phyloP scores from a whole-genome alignment of 2,888 invertebrate species.

The Epirrhoe alternata region DNA sequence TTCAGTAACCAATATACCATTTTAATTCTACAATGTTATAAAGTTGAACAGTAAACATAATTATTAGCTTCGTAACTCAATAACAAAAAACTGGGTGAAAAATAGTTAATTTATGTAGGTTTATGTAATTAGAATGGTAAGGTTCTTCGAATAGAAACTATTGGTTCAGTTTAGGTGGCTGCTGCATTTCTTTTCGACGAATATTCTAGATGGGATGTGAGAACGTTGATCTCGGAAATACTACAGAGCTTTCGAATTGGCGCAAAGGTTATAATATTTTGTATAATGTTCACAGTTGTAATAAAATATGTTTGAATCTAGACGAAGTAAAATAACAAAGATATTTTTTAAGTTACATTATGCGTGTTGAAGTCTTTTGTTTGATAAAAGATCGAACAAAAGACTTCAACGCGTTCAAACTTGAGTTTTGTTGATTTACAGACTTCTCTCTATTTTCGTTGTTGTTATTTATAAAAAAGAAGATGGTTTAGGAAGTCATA shows the following conservation, averaged over 20 bases:
- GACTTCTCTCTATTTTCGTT: too few relatives aligned
- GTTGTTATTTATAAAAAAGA: too few relatives aligned
- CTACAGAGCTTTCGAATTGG: constrained; percentile 50
- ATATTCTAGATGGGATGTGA: constrained; percentile 66
- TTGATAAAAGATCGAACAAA: background rate
- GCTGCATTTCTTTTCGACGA: constrained; percentile 48
- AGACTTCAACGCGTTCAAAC: too few relatives aligned
- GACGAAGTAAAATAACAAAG: too few relatives aligned
- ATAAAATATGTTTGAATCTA: too few relatives aligned
- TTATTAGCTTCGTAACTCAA: too few relatives aligned
- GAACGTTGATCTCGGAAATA: constrained; percentile 63
- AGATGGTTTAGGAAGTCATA: too few relatives aligned
- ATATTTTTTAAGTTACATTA: background rate
- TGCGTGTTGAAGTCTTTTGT: background rate
- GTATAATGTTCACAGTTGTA: too few relatives aligned
- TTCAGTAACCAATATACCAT: constrained; percentile 14
- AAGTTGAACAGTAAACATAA: too few relatives aligned
- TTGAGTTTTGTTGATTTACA: too few relatives aligned
- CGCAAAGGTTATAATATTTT: background rate
- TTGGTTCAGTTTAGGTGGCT: background rate
- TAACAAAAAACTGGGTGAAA: background rate
- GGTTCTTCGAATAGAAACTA: constrained; percentile 24
- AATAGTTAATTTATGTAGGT: background rate
- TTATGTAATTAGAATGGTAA: constrained; percentile 18
- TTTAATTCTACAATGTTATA: constrained; percentile 4